Conservation (phyloP, 2,888 invertebrate species). For the Camptogramma bilineatum region DNA sequence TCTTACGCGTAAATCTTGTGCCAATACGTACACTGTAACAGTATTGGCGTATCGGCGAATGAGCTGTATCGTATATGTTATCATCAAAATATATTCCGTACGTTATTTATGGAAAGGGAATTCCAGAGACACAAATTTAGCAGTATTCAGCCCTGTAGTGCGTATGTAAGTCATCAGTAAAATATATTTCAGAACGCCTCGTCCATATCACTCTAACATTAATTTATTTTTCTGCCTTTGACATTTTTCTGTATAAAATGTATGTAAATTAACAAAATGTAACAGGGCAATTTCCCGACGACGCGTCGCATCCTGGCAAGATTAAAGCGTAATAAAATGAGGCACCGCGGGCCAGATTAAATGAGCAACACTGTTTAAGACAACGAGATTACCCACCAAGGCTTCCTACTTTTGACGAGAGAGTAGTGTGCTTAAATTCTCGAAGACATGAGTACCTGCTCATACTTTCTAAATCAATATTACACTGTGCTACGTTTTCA, state of each 20-base stretch:
- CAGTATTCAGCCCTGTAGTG: neutral
- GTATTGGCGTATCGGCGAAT: neutral
- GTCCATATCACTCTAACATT: no score
- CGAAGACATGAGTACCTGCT: neutral
- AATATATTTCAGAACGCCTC: neutral
- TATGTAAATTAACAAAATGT: slow-evolving; percentile 5
- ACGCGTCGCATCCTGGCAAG: neutral
- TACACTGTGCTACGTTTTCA: no score
- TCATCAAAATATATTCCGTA: neutral
- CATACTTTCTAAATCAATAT: no score
- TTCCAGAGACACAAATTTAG: neutral
- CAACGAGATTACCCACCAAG: slow-evolving; percentile 7
- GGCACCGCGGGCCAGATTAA: slow-evolving; percentile 7
- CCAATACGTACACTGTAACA: neutral
- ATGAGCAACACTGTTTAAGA: slow-evolving; percentile 16
- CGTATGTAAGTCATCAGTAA: neutral
- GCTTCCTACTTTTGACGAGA: slow-evolving; percentile 1
- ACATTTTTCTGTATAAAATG: neutral
- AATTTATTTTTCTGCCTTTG: neutral
- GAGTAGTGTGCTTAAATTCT: slow-evolving; percentile 22
- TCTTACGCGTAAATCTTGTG: neutral
- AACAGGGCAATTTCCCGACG: slow-evolving; percentile 5
- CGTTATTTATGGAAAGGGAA: neutral
- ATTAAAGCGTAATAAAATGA: slow-evolving; percentile 16
- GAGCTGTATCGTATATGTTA: neutral